Evolutionary conservation across 2,113 vertebrate genomes (phyloP).

Genomic region (Platichthys stellatus): DNA sequence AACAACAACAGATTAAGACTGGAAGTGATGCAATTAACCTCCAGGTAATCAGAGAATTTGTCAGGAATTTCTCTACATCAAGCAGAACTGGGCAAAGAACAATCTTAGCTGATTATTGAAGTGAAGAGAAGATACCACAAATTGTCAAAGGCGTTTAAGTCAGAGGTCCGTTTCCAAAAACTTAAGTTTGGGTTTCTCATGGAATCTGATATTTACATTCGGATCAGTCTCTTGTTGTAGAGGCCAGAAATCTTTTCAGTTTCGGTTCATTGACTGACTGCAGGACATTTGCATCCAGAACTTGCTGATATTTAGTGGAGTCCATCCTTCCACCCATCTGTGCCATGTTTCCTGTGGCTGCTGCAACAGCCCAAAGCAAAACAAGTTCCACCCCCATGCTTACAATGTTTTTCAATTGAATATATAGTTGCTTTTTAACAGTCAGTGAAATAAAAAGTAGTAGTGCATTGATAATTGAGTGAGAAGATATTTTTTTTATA

Average conservation of each 20-base stretch:
- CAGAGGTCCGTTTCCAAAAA: background rate
- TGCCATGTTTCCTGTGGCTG: background rate
- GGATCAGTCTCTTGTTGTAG: background rate
- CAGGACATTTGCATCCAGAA: background rate
- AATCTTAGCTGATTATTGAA: background rate
- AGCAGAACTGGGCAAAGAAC: background rate
- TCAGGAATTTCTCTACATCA: background rate
- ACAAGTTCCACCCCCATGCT: background rate
- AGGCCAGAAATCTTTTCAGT: background rate
- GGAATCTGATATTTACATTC: background rate
- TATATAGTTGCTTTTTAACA: background rate
- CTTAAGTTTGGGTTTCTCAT: background rate
- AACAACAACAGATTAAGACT: too few species aligned
- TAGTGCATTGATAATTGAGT: background rate
- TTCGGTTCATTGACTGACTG: constrained; percentile 1
- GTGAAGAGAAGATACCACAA: background rate
- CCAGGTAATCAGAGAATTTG: background rate
- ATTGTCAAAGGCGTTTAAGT: background rate
- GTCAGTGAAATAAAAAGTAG: background rate
- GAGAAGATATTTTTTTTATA: too few species aligned
- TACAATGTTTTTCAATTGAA: background rate
- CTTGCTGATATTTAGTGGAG: background rate
- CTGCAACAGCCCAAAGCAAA: background rate
- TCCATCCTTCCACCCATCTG: background rate
- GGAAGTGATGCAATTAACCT: background rate